Conservation (phyloP, 1,140 invertebrate species). For the Phymorhynchus buccinoides region DNA sequence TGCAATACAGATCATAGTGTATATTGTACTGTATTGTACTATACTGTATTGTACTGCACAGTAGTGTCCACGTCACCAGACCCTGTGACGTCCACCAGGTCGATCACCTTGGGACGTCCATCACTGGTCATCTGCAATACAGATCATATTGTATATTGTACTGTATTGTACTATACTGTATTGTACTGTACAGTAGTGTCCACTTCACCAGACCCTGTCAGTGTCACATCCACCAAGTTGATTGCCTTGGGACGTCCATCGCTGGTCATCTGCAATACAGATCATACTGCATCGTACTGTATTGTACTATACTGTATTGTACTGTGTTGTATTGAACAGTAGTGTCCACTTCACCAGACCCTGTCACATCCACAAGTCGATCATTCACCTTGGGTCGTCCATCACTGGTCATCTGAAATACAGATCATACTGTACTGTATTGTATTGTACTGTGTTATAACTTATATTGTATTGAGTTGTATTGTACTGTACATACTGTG, state of each 20-base stretch:
- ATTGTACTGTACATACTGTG: no score
- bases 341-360: no score
- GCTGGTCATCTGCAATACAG: no score
- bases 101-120: conserved; percentile 93
- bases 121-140: conserved; percentile 85
- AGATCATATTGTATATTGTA: background rate
- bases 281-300: background rate
- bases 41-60: no score
- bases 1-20: conserved; percentile 74
- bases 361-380: conserved; percentile 89
- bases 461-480: no score
- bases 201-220: no score
- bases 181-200: conserved; percentile 83
- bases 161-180: conserved; percentile 74
- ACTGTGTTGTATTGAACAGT: conserved; percentile 85
- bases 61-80: conserved; percentile 90
- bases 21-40: no score
- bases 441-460: no score
- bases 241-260: no score
- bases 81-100: conserved; percentile 95
- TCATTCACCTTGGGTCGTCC: no score
- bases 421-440: no score
- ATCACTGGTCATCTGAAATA: no score
- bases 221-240: conserved; percentile 89
- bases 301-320: conserved; percentile 76